Evolutionary conservation across 2,888 invertebrate genomes (phyloP).

Genomic region (Sialis fuliginosa): DNA sequence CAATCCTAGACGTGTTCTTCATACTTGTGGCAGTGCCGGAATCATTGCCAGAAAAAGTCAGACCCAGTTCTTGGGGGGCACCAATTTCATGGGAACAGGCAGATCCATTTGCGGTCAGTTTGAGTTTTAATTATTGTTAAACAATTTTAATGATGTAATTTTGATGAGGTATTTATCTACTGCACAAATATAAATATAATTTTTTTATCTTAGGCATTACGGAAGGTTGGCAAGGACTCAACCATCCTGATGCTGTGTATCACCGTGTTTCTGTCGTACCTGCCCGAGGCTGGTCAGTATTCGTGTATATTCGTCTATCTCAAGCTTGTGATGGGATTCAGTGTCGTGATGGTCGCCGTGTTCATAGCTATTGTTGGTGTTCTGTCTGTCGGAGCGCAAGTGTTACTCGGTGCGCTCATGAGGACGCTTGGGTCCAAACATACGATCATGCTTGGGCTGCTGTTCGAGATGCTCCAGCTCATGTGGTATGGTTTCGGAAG

Average conservation of each 20-base stretch:
- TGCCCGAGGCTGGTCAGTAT: constrained; percentile 97
- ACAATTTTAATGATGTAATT: no score
- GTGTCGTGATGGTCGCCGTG: constrained; percentile 85
- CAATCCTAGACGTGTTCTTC: constrained; percentile 92
- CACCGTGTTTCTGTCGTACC: constrained; percentile 91
- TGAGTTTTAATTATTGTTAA: neutral
- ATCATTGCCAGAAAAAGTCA: constrained; percentile 86
- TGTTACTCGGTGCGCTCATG: constrained; percentile 48
- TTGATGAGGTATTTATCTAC: neutral
- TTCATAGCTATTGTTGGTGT: constrained; percentile 96
- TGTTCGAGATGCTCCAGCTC: constrained; percentile 92
- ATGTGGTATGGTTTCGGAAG: constrained; percentile 97
- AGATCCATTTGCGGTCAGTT: constrained; percentile 78
- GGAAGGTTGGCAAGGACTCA: constrained; percentile 85
- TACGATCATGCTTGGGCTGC: constrained; percentile 90
- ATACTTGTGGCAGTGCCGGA: constrained; percentile 97
- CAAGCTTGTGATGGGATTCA: constrained; percentile 91
- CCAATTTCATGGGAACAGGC: constrained; percentile 96
- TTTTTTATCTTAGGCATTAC: constrained; percentile 37
- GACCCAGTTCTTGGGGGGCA: constrained; percentile 62
- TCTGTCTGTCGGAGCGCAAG: constrained; percentile 88
- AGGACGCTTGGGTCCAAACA: constrained; percentile 83
- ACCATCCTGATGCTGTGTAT: constrained; percentile 94
- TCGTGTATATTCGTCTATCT: constrained; percentile 99
- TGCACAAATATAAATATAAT: neutral